Evolutionary conservation across 2,888 invertebrate genomes (phyloP).

Genomic region (Monoplex corrugatus): DNA sequence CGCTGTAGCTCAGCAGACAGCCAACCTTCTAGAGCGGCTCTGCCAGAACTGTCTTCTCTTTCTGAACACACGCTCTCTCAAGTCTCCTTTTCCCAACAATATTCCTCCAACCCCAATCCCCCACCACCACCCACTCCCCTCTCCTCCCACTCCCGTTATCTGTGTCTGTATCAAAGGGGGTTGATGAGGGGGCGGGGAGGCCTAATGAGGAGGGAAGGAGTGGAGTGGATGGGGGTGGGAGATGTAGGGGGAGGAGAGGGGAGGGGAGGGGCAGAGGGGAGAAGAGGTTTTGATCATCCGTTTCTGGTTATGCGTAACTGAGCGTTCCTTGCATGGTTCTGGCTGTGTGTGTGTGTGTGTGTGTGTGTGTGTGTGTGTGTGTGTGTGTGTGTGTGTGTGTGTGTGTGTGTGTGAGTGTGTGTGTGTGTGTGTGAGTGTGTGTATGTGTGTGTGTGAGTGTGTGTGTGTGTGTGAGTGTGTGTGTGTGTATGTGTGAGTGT

Average conservation of each 20-base stretch:
- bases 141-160: neutral
- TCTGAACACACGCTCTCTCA: too few relatives aligned
- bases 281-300: neutral
- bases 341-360: neutral
- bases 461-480: neutral
- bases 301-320: neutral
- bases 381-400: neutral
- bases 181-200: constrained; percentile 14
- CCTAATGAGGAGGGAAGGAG: constrained; percentile 9
- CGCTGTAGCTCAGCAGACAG: too few relatives aligned
- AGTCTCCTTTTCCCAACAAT: too few relatives aligned
- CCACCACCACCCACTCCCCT: too few relatives aligned
- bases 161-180: neutral
- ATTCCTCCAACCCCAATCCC: too few relatives aligned
- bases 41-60: too few relatives aligned
- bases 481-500: neutral
- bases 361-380: neutral
- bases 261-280: neutral
- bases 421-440: neutral
- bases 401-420: constrained; percentile 22
- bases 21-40: too few relatives aligned
- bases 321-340: neutral
- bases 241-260: neutral
- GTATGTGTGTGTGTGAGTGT: constrained; percentile 7
- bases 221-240: neutral